phyloP scores from a whole-genome alignment of 2,888 invertebrate species.

The Abscondita cerata region DNA sequence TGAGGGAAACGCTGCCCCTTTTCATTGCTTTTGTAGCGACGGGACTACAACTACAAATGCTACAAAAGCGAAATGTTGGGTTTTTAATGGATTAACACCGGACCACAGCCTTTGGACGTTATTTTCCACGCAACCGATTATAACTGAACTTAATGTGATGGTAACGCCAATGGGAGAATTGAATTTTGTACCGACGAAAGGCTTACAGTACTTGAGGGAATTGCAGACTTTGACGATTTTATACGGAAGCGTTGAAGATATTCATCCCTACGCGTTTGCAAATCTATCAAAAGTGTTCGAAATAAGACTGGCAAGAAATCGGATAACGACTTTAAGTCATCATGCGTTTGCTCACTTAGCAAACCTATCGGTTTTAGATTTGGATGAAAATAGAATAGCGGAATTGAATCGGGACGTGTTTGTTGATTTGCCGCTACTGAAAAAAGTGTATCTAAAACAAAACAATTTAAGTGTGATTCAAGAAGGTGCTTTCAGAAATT shows the following conservation, averaged over 20 bases:
- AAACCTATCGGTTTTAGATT: constrained; percentile 71
- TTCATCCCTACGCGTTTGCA: constrained; percentile 76
- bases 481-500: constrained; percentile 80
- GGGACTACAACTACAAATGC: constrained; percentile 63
- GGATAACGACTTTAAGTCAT: constrained; percentile 71
- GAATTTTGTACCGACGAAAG: constrained; percentile 74
- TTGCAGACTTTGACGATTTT: constrained; percentile 73
- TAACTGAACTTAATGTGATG: constrained; percentile 75
- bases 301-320: constrained; percentile 72
- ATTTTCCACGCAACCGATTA: constrained; percentile 74
- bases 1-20: constrained; percentile 54
- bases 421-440: constrained; percentile 73
- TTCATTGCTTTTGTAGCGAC: constrained; percentile 74
- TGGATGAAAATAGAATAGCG: constrained; percentile 79
- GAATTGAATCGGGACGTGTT: constrained; percentile 78
- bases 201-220: constrained; percentile 70
- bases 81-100: constrained; percentile 70
- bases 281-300: constrained; percentile 74
- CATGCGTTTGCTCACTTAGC: constrained; percentile 77
- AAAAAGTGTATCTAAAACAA: constrained; percentile 80
- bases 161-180: constrained; percentile 73
- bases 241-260: constrained; percentile 74
- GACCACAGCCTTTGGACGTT: constrained; percentile 76
- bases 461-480: constrained; percentile 87
- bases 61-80: constrained; percentile 79